A percentile compares a stretch with the other conserved stretches of the same genome.
Evolutionary conservation across 30 jellyfish, hydroid and myxozoan genomes (phyloP).

Genomic region (Aurelia sp.): DNA sequence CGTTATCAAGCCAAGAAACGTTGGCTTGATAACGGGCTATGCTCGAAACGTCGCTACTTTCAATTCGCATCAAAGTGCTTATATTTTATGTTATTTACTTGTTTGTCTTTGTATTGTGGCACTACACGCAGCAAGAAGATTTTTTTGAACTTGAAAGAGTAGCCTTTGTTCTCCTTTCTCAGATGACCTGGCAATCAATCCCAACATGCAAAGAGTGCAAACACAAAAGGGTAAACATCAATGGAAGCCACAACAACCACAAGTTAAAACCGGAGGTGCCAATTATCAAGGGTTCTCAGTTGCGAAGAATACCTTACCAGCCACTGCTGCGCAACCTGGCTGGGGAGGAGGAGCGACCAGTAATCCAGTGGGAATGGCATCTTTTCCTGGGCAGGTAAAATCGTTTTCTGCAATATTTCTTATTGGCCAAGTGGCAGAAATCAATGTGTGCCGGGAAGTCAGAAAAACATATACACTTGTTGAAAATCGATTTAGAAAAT

Average conservation of each 20-base stretch:
- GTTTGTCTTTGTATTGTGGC: too few species aligned
- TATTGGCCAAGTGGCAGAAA: not conserved
- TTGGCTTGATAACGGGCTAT: too few species aligned
- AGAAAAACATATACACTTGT: too few species aligned
- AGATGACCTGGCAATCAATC: constrained; percentile 84
- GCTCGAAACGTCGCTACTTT: too few species aligned
- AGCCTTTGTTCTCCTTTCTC: not conserved
- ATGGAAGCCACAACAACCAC: constrained; percentile 89
- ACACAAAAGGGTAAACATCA: constrained; percentile 88
- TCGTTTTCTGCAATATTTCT: not conserved
- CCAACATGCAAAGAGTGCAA: constrained; percentile 75
- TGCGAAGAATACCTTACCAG: constrained; percentile 86
- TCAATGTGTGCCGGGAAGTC: too few species aligned
- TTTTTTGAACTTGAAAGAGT: too few species aligned
- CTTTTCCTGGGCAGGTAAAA: constrained; percentile 62
- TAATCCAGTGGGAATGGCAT: constrained; percentile 34
- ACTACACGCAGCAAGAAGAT: too few species aligned
- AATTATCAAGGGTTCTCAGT: constrained; percentile 68
- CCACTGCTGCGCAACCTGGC: constrained; percentile 41
- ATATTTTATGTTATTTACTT: too few species aligned
- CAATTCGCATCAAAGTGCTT: too few species aligned
- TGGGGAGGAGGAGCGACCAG: constrained; percentile 63
- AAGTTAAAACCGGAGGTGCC: constrained; percentile 93
- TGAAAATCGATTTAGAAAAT: too few species aligned
- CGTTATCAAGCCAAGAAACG: too few species aligned